A percentile compares a stretch with the other conserved stretches of the same genome.
Evolutionary conservation across 2,888 invertebrate species (phyloP).

Genomic region (Agrochola lychnidis): DNA sequence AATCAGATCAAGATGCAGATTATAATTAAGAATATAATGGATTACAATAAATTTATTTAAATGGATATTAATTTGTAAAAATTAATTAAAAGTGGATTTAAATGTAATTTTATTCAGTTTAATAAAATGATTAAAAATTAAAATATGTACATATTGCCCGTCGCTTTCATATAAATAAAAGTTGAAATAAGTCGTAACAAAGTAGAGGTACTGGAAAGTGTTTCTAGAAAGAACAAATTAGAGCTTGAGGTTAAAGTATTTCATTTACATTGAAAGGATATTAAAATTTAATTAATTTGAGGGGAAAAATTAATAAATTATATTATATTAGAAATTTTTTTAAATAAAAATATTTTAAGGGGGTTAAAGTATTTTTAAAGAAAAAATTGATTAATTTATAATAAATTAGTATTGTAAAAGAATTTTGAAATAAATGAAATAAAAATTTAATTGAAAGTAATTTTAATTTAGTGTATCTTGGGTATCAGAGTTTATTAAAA

Average conservation of each 20-base stretch:
- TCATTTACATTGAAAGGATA: slow-evolving; percentile 92
- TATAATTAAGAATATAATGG: slow-evolving; percentile 92
- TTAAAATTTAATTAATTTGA: slow-evolving; percentile 85
- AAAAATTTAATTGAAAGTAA: slow-evolving; percentile 87
- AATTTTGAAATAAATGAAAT: slow-evolving; percentile 89
- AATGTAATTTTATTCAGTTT: slow-evolving; percentile 91
- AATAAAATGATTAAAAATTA: slow-evolving; percentile 91
- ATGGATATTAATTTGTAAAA: slow-evolving; percentile 83
- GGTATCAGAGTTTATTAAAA: slow-evolving; percentile 93
- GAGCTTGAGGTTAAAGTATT: slow-evolving; percentile 91
- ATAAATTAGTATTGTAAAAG: slow-evolving; percentile 90
- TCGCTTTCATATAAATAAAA: slow-evolving; percentile 92
- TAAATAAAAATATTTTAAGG: slow-evolving; percentile 77
- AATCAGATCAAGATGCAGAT: slow-evolving; percentile 94
- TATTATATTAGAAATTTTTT: slow-evolving; percentile 87
- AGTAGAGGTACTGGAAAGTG: slow-evolving; percentile 95
- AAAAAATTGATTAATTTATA: slow-evolving; percentile 90
- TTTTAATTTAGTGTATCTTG: slow-evolving; percentile 92
- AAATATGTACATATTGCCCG: slow-evolving; percentile 95
- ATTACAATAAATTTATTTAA: slow-evolving; percentile 92
- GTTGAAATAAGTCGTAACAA: slow-evolving; percentile 95
- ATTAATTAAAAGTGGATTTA: slow-evolving; percentile 92
- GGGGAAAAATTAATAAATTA: slow-evolving; percentile 76
- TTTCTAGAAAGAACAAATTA: slow-evolving; percentile 92
- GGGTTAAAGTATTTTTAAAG: slow-evolving; percentile 70